Base-by-base conservation (phyloP, 37 sponge, comb jelly and placozoan species). In the Theonella swinhoei region DNA sequence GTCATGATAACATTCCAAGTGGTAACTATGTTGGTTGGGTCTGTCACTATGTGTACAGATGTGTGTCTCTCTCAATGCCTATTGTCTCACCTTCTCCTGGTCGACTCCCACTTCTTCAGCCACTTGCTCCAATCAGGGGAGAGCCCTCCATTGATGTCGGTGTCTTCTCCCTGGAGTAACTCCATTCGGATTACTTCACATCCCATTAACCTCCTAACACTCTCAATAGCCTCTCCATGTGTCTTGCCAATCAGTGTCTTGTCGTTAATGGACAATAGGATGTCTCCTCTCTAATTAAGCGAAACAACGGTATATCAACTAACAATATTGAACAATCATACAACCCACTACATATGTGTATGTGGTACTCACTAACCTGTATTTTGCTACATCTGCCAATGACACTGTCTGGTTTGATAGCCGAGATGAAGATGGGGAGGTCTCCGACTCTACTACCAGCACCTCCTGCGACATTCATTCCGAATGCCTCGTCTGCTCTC, bases 391-490 rank as follows among this genome's bases (percentile, higher is more conserved):
- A 69, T 36, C 66, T 61, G 23, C 67, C 77, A 26, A 81, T 79
- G 1, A 75, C 54, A 39, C 83, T 77, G 47, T 80, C 82, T 32
- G 78, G 66, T 32, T 66, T 75, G 4, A 92, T 42, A 8, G 37
- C 88, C 24, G 88, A 83, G 23, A 91, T 82, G 63, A 83, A 91
- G 22, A 91, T 68, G 3, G 91, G 95, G 24, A 90, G 84, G 54
- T 94, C 94, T 2, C 94, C 94, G 62, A 68, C 42, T 17, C 77
- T 47, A 20, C 89, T 40, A 5, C 85, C 88, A 23, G 68, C 34
- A 2, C 94, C 94, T 24, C 94, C 94, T 26, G 91, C 87, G 25
- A 94, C 83, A 76, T 84, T 94, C 94, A 94, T 94, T 11, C 94
- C 94, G 80, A 94, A 94, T 23, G 68, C 42, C 39, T 90, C 94